These are phyloP conservation scores for Hypselothyrea guttata DNA, from an alignment of 2,888 invertebrate genomes.

Conservation along the genomic window DNA sequence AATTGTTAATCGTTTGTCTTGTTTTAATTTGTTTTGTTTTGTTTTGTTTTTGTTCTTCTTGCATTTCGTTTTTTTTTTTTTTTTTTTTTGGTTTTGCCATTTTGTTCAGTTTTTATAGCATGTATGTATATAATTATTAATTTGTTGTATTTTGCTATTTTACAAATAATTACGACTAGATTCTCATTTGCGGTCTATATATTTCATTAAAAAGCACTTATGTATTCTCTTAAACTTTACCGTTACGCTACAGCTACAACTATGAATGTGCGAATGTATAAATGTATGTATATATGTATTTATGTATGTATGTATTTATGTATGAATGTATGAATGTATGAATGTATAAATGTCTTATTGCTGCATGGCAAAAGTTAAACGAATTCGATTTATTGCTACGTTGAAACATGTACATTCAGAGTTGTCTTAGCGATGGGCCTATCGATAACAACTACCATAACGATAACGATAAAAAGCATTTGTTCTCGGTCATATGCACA, in stretches of 20 bases:
- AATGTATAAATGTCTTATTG: slow-evolving; percentile 1
- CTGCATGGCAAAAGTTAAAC: slow-evolving; percentile 7
- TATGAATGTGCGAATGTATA: slow-evolving; percentile 10
- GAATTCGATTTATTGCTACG: slow-evolving; percentile 7
- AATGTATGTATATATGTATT: slow-evolving; percentile 9
- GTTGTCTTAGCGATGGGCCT: slow-evolving; percentile 14
- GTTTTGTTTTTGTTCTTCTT: neutral
- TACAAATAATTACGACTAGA: slow-evolving; percentile 1
- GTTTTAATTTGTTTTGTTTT: too few species aligned
- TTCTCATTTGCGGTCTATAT: slow-evolving; percentile 61
- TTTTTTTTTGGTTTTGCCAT: too few species aligned
- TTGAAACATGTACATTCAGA: slow-evolving; percentile 4
- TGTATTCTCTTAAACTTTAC: slow-evolving; percentile 55
- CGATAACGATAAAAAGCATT: slow-evolving; percentile 12
- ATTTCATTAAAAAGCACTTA: slow-evolving; percentile 72
- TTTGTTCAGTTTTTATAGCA: slow-evolving; percentile 1
- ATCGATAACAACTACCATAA: slow-evolving; percentile 29
- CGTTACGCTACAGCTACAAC: slow-evolving; percentile 33
- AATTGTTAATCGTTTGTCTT: too few species aligned
- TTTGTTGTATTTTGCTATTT: slow-evolving; percentile 36
- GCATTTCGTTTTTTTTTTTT: too few species aligned
- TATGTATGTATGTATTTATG: slow-evolving; percentile 8
- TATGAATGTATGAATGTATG: slow-evolving; percentile 8
- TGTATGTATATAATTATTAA: too few species aligned
- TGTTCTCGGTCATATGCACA: slow-evolving; percentile 12